These are phyloP conservation scores for Mionectes olivaceus DNA, from an alignment of 2,797 vertebrate species.

Conservation along the genomic window DNA sequence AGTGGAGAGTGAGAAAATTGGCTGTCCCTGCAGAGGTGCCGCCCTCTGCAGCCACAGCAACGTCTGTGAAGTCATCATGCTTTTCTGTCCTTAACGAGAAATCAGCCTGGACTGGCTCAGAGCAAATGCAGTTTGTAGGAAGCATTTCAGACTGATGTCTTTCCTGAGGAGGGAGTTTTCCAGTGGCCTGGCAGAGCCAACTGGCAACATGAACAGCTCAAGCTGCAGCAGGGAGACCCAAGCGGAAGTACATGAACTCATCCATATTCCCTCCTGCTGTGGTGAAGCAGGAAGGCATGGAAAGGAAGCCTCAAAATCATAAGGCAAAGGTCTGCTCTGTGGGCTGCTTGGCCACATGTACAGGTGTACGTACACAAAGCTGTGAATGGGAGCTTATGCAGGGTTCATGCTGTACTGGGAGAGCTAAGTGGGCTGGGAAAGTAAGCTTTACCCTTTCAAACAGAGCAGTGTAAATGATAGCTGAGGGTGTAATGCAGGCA, in stretches of 20 bases:
- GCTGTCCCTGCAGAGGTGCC: not conserved
- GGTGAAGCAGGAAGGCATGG: not conserved
- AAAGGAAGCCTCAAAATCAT: not conserved
- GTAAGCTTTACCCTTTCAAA: conserved; percentile 86
- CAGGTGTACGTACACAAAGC: not conserved
- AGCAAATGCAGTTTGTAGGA: not conserved
- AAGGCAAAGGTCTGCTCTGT: not conserved
- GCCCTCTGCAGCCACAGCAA: not conserved
- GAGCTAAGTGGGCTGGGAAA: conserved; percentile 81
- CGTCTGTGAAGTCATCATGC: not conserved
- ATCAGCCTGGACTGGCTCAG: not conserved
- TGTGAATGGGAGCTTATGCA: not conserved
- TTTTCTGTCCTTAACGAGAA: not conserved
- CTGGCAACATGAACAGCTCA: not conserved
- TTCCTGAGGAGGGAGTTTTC: not conserved
- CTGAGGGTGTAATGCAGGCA: conserved; percentile 80
- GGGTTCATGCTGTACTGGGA: conserved; percentile 63
- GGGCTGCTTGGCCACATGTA: not conserved
- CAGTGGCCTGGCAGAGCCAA: not conserved
- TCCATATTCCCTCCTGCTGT: not conserved
- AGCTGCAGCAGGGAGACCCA: not conserved
- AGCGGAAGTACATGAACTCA: not conserved
- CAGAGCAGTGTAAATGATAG: conserved; percentile 81
- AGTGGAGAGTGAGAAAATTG: not conserved
- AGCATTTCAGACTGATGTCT: not conserved